These are phyloP conservation scores for Geotrypetes seraphini DNA, from an alignment of 2,797 vertebrate species.

Conservation along the genomic window DNA sequence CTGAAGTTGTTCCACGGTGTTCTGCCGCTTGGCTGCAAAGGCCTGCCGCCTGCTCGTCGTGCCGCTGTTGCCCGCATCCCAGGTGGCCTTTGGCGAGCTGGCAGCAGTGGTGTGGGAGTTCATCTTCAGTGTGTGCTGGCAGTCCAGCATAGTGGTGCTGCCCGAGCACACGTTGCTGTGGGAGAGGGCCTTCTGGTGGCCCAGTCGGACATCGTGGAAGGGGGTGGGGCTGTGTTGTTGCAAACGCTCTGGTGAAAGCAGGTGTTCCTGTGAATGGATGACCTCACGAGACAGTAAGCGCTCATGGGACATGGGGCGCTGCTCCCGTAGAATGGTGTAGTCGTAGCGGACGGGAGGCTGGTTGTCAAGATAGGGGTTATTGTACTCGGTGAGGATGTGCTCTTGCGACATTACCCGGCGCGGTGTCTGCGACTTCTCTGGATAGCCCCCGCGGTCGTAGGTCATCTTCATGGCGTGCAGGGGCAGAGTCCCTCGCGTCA, in stretches of 20 bases:
- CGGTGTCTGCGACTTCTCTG: constrained; percentile 55
- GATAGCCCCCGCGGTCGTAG: constrained; percentile 35
- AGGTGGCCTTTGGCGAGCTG: constrained; percentile 19
- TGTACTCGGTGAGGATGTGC: constrained; percentile 50
- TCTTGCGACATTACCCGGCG: constrained; percentile 81
- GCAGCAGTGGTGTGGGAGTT: constrained; percentile 72
- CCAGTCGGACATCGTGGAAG: constrained; percentile 22
- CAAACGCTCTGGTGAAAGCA: constrained; percentile 40
- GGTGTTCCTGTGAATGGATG: constrained; percentile 41
- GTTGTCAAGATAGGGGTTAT: constrained; percentile 10
- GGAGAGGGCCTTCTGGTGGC: constrained; percentile 73
- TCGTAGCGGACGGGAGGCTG: constrained; percentile 28
- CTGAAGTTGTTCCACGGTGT: constrained; percentile 86
- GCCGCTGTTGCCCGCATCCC: constrained; percentile 52
- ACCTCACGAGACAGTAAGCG: constrained; percentile 40
- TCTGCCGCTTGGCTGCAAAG: constrained; percentile 79
- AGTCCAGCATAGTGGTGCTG: constrained; percentile 70
- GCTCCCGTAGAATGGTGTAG: constrained; percentile 38
- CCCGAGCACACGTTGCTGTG: constrained; percentile 65
- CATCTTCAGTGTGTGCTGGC: constrained; percentile 81
- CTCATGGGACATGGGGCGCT: constrained; percentile 43
- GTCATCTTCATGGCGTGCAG: constrained; percentile 55
- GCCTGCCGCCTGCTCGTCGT: constrained; percentile 61
- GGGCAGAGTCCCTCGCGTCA: constrained; percentile 70
- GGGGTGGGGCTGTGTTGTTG: constrained; percentile 23